A percentile compares a stretch with the other conserved stretches of the same genome.
Evolutionary conservation across 2,888 invertebrate species (phyloP).

Genomic region (Lasioglossum pauxillum): DNA sequence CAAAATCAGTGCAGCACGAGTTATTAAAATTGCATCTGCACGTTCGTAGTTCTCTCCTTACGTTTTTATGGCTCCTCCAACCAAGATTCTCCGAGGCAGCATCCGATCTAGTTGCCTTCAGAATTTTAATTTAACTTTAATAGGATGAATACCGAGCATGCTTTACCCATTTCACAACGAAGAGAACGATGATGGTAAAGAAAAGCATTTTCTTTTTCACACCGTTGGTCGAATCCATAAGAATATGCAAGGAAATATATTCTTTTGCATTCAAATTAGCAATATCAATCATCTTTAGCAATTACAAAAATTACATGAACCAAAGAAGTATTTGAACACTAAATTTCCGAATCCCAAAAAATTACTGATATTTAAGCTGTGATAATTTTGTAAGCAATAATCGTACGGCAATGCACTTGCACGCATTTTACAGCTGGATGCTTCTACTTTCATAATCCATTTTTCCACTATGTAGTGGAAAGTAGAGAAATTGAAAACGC

Average conservation of each 20-base stretch:
- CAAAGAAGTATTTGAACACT: background rate
- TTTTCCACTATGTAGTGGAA: no score
- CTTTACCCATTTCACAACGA: slow-evolving; percentile 1
- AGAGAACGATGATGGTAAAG: background rate
- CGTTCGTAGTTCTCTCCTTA: background rate
- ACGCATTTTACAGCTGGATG: no score
- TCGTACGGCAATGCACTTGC: no score
- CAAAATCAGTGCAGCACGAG: background rate
- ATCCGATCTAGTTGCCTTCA: background rate
- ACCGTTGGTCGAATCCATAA: background rate
- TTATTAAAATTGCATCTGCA: slow-evolving; percentile 12
- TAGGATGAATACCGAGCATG: slow-evolving; percentile 12
- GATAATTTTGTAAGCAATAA: no score
- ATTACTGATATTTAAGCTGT: no score
- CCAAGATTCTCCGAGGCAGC: slow-evolving; percentile 2
- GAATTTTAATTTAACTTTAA: slow-evolving; percentile 10
- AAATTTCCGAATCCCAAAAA: no score
- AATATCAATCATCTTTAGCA: background rate
- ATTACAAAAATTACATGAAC: background rate
- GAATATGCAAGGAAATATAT: background rate
- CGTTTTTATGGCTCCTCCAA: no score
- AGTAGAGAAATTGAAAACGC: no score
- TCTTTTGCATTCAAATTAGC: background rate
- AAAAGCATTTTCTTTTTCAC: background rate
- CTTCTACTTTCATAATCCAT: no score